A percentile compares a stretch with the other conserved stretches of the same genome.
These are phyloP conservation scores for Ammospiza maritima DNA, from an alignment of 2,797 vertebrate genomes.

Conservation along the genomic window DNA sequence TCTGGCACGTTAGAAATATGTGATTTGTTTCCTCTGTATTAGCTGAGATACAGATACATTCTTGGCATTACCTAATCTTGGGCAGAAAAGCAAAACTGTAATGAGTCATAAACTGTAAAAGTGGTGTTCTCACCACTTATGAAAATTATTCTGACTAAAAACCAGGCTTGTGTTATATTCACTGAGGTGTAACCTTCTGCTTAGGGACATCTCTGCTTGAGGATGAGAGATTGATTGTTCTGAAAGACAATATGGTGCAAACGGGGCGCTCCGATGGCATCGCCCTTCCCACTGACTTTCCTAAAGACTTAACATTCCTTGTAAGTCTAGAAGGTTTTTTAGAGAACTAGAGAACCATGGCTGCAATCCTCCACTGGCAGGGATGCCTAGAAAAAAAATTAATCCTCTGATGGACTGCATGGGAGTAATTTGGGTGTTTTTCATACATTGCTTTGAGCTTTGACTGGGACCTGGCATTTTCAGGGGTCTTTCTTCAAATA, in stretches of 20 bases:
- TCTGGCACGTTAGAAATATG: background rate
- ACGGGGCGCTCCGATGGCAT: background rate
- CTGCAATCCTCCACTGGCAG: background rate
- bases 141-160: background rate
- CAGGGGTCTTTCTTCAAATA: background rate
- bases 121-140: background rate
- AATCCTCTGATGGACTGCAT: background rate
- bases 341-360: background rate
- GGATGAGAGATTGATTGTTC: constrained; percentile 23
- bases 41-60: background rate
- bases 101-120: background rate
- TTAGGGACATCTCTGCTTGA: background rate
- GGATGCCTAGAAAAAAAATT: background rate
- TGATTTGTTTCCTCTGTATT: background rate
- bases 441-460: background rate
- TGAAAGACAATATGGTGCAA: constrained; percentile 35
- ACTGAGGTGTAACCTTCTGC: background rate
- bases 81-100: background rate
- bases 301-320: background rate
- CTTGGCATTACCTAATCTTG: background rate
- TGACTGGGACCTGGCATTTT: background rate
- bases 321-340: background rate
- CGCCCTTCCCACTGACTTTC: constrained; percentile 19
- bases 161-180: background rate
- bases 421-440: background rate